These are phyloP conservation scores for Drosophila mayaguana DNA, from an alignment of 2,888 invertebrate species.

Conservation along the genomic window DNA sequence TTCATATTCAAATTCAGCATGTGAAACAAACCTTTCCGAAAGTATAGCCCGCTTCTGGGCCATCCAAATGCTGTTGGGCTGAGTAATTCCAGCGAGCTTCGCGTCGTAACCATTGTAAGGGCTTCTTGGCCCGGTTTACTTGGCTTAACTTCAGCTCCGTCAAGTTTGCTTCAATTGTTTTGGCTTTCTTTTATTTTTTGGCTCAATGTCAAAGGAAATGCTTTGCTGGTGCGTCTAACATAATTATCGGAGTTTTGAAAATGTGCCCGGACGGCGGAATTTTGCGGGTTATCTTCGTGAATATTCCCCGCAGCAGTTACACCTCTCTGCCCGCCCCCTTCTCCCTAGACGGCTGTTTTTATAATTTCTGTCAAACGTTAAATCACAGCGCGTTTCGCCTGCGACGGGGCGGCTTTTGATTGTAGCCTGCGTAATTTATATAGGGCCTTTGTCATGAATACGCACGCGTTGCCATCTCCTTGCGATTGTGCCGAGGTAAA, in stretches of 20 bases:
- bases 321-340: slow-evolving; percentile 23
- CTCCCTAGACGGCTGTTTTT: slow-evolving; percentile 39
- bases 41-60: not conserved
- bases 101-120: not conserved
- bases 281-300: slow-evolving; percentile 70
- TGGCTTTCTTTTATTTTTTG: not conserved
- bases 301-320: slow-evolving; percentile 39
- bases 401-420: slow-evolving; percentile 27
- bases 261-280: slow-evolving; percentile 72
- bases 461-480: slow-evolving; percentile 41
- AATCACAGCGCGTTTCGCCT: slow-evolving; percentile 8
- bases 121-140: slow-evolving; percentile 6
- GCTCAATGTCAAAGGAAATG: slow-evolving; percentile 40
- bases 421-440: slow-evolving; percentile 54
- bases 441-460: slow-evolving; percentile 52
- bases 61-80: not conserved
- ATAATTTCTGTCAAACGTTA: slow-evolving; percentile 60
- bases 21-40: not conserved
- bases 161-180: slow-evolving; percentile 8
- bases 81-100: not conserved
- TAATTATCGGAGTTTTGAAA: slow-evolving; percentile 62
- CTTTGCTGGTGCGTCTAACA: slow-evolving; percentile 27
- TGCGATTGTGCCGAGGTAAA: slow-evolving; percentile 25
- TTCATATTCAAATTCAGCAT: not conserved
- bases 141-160: not conserved